phyloP scores from a whole-genome alignment of 2,797 vertebrate species.

The Manis pentadactyla region DNA sequence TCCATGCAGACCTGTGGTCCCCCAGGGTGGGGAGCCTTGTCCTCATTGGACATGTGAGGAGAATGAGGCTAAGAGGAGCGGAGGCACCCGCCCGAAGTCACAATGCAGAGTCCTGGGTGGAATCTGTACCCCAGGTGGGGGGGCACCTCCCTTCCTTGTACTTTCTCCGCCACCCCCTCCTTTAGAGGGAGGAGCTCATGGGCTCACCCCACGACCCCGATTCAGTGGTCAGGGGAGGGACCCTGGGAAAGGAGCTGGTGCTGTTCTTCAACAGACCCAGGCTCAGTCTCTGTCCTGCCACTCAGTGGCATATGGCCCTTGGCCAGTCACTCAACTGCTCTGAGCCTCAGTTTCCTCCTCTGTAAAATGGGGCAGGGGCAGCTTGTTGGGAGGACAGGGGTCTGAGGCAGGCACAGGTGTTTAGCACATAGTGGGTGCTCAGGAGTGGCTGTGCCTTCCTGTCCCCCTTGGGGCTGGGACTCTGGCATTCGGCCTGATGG shows the following conservation, averaged over 20 bases:
- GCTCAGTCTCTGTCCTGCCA: not conserved
- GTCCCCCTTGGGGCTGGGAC: not conserved
- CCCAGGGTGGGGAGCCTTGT: not conserved
- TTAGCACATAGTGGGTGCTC: not conserved
- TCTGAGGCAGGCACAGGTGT: no score
- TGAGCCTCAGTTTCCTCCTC: not conserved
- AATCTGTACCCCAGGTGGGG: not conserved
- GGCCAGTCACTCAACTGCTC: not conserved
- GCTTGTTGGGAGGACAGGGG: not conserved
- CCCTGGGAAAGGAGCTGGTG: not conserved
- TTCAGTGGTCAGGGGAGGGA: not conserved
- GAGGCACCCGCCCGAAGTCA: not conserved
- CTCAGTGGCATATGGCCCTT: not conserved
- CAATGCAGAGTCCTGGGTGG: not conserved
- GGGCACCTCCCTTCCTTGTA: not conserved
- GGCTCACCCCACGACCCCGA: not conserved
- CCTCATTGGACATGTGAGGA: not conserved
- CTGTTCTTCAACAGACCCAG: not conserved
- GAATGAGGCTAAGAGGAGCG: not conserved
- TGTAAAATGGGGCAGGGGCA: not conserved
- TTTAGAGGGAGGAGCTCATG: not conserved
- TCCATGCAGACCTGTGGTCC: rapidly evolving
- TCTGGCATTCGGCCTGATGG: not conserved
- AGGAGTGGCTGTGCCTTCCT: not conserved
- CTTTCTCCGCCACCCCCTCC: not conserved